Evolutionary conservation across 2,113 vertebrate genomes (phyloP), one percentile per base, ranked within the genome.

Genomic region (Natator depressus): DNA sequence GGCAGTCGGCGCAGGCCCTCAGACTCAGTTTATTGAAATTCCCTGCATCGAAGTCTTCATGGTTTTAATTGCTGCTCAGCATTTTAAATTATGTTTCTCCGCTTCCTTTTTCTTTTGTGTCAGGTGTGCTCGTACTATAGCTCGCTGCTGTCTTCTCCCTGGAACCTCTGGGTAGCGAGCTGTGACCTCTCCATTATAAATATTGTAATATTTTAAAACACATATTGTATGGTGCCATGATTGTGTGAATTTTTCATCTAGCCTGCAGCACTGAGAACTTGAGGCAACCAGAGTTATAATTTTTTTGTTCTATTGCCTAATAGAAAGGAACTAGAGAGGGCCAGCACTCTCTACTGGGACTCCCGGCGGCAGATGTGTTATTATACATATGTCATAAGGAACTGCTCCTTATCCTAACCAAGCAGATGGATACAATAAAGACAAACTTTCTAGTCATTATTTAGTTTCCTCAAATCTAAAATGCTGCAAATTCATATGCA

Each of bases 131-230:
- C 87, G 81, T 94, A 54, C 82, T 75, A 72, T 35, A 84, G 19
- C 81, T 20, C 3, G 0, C 83, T 97, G 91, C 91, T 2, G 6
- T 35, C 93, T 96, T 91, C 85, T 89, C 92, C 95, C 95, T 80
- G 87, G 90, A 96, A 91, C 93, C 87, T 89, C 91, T 62, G 29
- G 35, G 75, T 97, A 95, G 93, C 87, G 82, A 96, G 94, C 91
- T 87, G 84, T 96, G 95, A 95, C 96, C 92, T 78, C 89, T 57
- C 51, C 89, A 90, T 95, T 95, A 96, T 88, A 95, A 96, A 95
- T 80, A 97, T 82, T 95, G 31, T 89, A 94, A 95, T 95, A 95
- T 83, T 96, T 96, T 97, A 4, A 95, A 96, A 91, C 96, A 97
- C 96, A 94, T 91, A 95, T 35, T 53, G 83, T 94, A 88, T 50